phyloP scores from a whole-genome alignment of 2,888 invertebrate species.

The Coelopa pilipes region DNA sequence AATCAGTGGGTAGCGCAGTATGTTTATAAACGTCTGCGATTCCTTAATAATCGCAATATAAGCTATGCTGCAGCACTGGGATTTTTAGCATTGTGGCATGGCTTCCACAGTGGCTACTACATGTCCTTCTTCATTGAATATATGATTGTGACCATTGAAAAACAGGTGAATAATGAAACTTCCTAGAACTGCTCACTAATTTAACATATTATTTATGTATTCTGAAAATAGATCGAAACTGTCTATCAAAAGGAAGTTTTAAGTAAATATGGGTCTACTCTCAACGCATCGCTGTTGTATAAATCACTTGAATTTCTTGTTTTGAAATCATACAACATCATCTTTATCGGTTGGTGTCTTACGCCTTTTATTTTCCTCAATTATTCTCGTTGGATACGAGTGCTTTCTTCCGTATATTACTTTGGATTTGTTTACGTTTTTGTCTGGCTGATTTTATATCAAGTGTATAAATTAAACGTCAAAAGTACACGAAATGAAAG shows the following conservation, averaged over 20 bases:
- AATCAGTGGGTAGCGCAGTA: slow-evolving; percentile 95
- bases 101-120: slow-evolving; percentile 94
- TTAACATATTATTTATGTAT: not conserved
- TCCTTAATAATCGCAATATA: slow-evolving; percentile 82
- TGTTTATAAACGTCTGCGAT: slow-evolving; percentile 92
- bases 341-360: slow-evolving; percentile 87
- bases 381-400: slow-evolving; percentile 75
- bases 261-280: slow-evolving; percentile 51
- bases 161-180: slow-evolving; percentile 73
- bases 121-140: slow-evolving; percentile 93
- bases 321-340: slow-evolving; percentile 78
- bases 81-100: slow-evolving; percentile 97
- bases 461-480: slow-evolving; percentile 42
- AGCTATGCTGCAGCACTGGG: slow-evolving; percentile 86
- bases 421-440: slow-evolving; percentile 77
- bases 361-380: slow-evolving; percentile 79
- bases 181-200: not conserved
- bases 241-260: slow-evolving; percentile 53
- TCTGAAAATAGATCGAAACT: slow-evolving; percentile 50
- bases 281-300: slow-evolving; percentile 51
- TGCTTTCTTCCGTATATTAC: slow-evolving; percentile 75
- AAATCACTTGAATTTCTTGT: slow-evolving; percentile 70
- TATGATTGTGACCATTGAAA: slow-evolving; percentile 85
- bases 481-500: too few species aligned
- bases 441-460: slow-evolving; percentile 68